Percentiles rank a stretch among this genome's conserved stretches.
phyloP scores from a whole-genome alignment of 2,888 invertebrate genomes.

The Amphipoea oculea region DNA sequence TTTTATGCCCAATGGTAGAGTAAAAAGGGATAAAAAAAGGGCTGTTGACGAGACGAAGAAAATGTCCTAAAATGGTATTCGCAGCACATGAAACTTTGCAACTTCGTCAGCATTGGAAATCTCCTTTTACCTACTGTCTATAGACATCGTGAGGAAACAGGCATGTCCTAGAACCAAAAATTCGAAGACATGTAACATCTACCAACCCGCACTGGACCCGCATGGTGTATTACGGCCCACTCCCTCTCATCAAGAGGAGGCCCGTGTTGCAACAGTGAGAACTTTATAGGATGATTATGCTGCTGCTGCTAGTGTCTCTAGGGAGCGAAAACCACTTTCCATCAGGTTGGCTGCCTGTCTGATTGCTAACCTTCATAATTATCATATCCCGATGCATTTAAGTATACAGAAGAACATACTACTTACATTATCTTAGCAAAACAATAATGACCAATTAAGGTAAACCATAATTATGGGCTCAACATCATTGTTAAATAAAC shows the following conservation, averaged over 20 bases:
- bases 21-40: neutral
- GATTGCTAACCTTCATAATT: neutral
- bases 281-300: neutral
- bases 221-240: neutral
- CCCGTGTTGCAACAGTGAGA: neutral
- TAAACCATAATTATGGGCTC: constrained; percentile 1
- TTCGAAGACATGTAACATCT: too few relatives aligned
- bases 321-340: too few relatives aligned
- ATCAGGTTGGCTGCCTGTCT: neutral
- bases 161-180: too few relatives aligned
- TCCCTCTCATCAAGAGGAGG: neutral
- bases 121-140: neutral
- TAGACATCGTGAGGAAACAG: too few relatives aligned
- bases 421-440: neutral
- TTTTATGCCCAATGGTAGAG: neutral
- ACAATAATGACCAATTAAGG: constrained; percentile 22
- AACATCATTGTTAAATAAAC: constrained; percentile 18
- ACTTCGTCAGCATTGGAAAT: neutral
- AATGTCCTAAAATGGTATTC: neutral
- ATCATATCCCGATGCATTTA: neutral
- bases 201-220: too few relatives aligned
- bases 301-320: neutral
- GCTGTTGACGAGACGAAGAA: neutral
- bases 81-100: neutral
- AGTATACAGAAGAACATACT: neutral